phyloP scores from a whole-genome alignment of 1,140 invertebrate genomes.

The Pogonomyrmex barbatus region DNA sequence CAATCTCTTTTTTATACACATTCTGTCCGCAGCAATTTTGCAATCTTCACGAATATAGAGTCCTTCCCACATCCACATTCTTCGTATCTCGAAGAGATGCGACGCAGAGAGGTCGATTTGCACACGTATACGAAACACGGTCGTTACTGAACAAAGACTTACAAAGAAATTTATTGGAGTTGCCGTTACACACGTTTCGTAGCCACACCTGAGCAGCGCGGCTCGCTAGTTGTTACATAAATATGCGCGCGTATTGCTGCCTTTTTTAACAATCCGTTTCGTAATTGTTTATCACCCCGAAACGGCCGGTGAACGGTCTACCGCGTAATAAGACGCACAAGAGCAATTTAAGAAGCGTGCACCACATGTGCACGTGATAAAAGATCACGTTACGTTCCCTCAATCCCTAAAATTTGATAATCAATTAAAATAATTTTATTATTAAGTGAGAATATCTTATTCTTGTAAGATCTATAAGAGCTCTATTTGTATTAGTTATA shows the following conservation, averaged over 20 bases:
- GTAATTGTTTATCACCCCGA: slow-evolving; percentile 78
- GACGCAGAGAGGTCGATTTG: not conserved
- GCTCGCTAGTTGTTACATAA: slow-evolving; percentile 79
- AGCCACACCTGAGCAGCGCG: slow-evolving; percentile 61
- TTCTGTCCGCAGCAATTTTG: not conserved
- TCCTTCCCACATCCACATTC: not conserved
- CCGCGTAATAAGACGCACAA: slow-evolving; percentile 40
- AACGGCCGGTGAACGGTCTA: slow-evolving; percentile 55
- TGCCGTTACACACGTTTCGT: slow-evolving; percentile 78
- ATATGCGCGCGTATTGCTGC: slow-evolving; percentile 75
- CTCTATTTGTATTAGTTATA: not conserved
- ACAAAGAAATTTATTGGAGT: slow-evolving; percentile 80
- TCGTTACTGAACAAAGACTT: slow-evolving; percentile 65
- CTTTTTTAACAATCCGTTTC: slow-evolving; percentile 81
- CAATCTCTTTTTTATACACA: no score
- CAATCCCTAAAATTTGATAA: slow-evolving; percentile 1
- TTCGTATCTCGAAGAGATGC: not conserved
- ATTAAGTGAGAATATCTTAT: not conserved
- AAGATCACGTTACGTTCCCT: not conserved
- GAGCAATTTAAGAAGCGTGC: slow-evolving; percentile 37
- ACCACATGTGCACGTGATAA: not conserved
- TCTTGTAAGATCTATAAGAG: no score
- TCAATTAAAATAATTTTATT: not conserved
- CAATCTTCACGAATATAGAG: not conserved
- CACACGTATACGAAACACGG: not conserved